Evolutionary conservation across 1,140 invertebrate genomes (phyloP), one percentile per base, ranked within the genome.

Genomic region (Drosophila ambigua): DNA sequence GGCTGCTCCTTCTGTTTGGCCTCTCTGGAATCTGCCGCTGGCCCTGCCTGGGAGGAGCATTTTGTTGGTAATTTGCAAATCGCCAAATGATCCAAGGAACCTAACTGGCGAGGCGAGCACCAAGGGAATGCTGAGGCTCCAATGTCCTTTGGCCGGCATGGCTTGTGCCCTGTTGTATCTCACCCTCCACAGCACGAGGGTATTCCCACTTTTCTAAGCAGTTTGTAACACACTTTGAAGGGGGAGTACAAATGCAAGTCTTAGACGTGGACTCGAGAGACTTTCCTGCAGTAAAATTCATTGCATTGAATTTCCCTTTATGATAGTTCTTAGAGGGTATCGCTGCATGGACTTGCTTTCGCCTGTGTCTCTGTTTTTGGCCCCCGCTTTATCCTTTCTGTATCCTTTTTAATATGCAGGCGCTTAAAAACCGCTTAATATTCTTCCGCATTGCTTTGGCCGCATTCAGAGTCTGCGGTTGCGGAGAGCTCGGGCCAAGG

Each of bases 391-490:
- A 64, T 79, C 57, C 54, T 66, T 68, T 71, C 48, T 44, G 44
- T 58, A 64, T 82, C 49, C 60, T 72, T 74, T 82, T 78, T 85
- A 81, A 85, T 87, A 78, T 82, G 82, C 83, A 87, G 72, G 67
- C 82, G 77, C 79, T 87, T 88, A 88, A 88, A 87, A 87, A 73
- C 75, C 83, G 82, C 75, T 87, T 87, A 88, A 87, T 87, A 87
- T 87, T 87, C 82, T 87, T 87, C 82, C 82, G 82, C 82, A 87
- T 87, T 87, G 83, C 82, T 87, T 76, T 87, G 83, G 82, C 83
- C 82, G 82, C 82, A 87, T 87, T 87, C 82, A 68, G 82, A 63
- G 69, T 69, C 65, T 72, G 69, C 67, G 65, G 67, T 83, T 68
- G 52, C 35, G 52, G 67, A 69, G 52, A 58, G 71, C 74, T 73